Percentiles rank a stretch among this genome's conserved stretches.
Evolutionary conservation across 1,140 invertebrate species (phyloP).

Genomic region (Babylonia areolata): DNA sequence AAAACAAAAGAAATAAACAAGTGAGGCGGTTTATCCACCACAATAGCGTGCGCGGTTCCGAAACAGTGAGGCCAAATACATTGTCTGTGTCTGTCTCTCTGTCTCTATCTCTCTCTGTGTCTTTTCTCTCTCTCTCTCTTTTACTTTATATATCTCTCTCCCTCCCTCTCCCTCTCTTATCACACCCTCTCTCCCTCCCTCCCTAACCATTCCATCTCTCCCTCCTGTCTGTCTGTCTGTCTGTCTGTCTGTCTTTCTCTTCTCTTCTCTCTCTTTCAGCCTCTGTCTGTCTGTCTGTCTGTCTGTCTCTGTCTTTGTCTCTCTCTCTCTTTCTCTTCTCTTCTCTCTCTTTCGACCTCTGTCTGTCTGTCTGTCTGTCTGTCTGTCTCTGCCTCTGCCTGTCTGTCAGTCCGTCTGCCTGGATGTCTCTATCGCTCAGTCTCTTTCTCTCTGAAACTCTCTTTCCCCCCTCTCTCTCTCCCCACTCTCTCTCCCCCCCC

Average conservation of each 20-base stretch:
- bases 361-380: background rate
- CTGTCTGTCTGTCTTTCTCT: background rate
- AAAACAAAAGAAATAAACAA: no score
- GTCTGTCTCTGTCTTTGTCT: background rate
- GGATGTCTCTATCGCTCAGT: background rate
- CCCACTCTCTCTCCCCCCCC: background rate
- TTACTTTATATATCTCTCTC: no score
- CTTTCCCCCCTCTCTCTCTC: background rate
- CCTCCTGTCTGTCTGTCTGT: background rate
- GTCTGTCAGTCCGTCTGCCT: background rate
- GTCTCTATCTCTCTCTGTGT: no score
- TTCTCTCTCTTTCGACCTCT: background rate
- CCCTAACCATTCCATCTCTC: background rate
- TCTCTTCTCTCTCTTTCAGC: background rate
- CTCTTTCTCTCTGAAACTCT: background rate
- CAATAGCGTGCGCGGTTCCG: no score
- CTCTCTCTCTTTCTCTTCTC: background rate
- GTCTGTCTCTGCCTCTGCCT: background rate
- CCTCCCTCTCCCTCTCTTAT: no score
- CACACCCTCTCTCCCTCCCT: background rate
- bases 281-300: background rate
- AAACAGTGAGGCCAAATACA: no score
- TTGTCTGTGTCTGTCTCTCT: no score
- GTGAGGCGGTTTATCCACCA: no score
- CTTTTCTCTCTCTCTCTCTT: no score